Evolutionary conservation across 1,140 invertebrate species (phyloP).

Genomic region (Drosophila subobscura): DNA sequence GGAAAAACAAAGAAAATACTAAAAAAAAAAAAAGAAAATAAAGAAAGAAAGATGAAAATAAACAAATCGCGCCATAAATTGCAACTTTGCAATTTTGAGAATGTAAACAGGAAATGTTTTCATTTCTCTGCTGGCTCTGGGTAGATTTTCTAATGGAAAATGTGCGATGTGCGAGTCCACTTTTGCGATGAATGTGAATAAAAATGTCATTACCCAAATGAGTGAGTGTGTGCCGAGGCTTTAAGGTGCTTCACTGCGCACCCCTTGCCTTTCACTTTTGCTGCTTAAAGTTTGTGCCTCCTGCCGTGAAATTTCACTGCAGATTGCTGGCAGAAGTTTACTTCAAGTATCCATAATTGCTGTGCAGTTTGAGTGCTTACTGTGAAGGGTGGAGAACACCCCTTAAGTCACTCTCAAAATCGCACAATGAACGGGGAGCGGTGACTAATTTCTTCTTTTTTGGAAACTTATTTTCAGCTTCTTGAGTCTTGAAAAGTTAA

Average conservation of each 20-base stretch:
- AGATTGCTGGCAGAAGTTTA: too few species aligned
- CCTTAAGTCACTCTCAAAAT: too few species aligned
- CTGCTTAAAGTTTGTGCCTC: too few species aligned
- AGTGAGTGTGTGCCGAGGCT: slow-evolving; percentile 14
- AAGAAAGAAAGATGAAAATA: slow-evolving; percentile 33
- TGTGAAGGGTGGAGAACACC: too few species aligned
- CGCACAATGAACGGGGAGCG: slow-evolving; percentile 29
- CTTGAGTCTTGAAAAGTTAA: slow-evolving; percentile 60
- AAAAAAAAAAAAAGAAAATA: slow-evolving; percentile 19
- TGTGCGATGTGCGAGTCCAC: slow-evolving; percentile 1
- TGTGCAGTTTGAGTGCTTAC: too few species aligned
- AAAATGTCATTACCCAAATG: slow-evolving; percentile 48
- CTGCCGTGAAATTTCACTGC: too few species aligned
- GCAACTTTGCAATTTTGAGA: slow-evolving; percentile 71
- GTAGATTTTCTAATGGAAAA: slow-evolving; percentile 26
- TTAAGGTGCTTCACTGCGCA: background rate
- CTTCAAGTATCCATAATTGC: too few species aligned
- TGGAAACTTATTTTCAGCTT: slow-evolving; percentile 53
- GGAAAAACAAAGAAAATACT: slow-evolving; percentile 38
- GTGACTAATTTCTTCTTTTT: slow-evolving; percentile 54
- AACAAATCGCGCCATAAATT: slow-evolving; percentile 73
- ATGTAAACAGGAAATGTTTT: slow-evolving; percentile 80
- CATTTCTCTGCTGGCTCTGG: slow-evolving; percentile 39
- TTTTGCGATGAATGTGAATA: slow-evolving; percentile 7
- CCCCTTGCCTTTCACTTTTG: background rate